Evolutionary conservation across 2,113 vertebrate species (phyloP), one percentile per base, ranked within the genome.

Genomic region (Balaeniceps rex): DNA sequence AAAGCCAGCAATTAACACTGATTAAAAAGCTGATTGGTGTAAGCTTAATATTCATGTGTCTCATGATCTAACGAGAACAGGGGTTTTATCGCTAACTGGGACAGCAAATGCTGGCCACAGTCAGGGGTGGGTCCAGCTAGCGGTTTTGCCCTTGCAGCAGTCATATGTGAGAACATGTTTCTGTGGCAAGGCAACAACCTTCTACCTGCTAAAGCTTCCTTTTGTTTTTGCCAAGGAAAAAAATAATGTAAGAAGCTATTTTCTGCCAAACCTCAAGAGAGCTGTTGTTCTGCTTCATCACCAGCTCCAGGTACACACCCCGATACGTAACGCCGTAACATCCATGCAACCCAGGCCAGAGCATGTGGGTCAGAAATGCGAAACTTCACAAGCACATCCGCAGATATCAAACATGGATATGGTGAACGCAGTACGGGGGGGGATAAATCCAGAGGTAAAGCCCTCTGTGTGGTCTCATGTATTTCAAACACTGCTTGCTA

Each of bases 171-270:
- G 87, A 93, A 89, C 33, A 40, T 0, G 8, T 66, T 89, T 95
- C 86, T 90, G 89, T 68, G 78, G 93, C 58, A 51, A 93, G 34
- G 66, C 66, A 87, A 47, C 81, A 80, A 65, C 75, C 81, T 94
- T 44, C 81, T 76, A 97, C 81, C 93, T 96, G 96, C 81, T 95
- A 76, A 77, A 84, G 65, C 78, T 85, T 94, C 91, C 91, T 94
- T 85, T 89, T 90, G 76, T 72, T 94, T 87, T 85, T 74, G 88
- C 25, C 77, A 71, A 63, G 40, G 2, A 22, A 38, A 74, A 77
- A 36, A 26, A 85, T 47, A 78, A 68, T 0, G 1, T 29, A 88
- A 76, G 52, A 83, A 79, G 36, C 70, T 76, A 15, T 85, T 94
- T 93, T 91, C 83, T 93, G 80, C 77, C 77, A 97, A 87, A 90